A percentile compares a stretch with the other conserved stretches of the same genome.
Conservation (phyloP, 2,113 vertebrate genomes). For the Thalassarche chlororhynchos region DNA sequence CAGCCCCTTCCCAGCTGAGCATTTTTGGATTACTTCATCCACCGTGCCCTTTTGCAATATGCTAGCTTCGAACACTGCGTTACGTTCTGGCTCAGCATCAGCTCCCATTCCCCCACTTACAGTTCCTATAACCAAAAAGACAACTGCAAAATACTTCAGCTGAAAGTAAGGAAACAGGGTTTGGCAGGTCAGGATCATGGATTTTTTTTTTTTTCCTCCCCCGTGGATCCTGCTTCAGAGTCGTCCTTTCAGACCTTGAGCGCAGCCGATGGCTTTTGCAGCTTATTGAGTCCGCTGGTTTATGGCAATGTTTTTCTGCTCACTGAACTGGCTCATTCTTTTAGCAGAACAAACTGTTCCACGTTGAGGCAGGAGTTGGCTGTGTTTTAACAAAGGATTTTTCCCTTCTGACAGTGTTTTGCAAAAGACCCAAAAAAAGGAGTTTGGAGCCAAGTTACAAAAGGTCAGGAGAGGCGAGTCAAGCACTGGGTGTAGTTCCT, state of each 20-base stretch:
- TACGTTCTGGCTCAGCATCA: not conserved
- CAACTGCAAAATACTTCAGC: constrained; percentile 41
- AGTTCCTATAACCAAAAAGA: constrained; percentile 16
- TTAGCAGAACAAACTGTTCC: constrained; percentile 84
- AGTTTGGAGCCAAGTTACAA: constrained; percentile 84
- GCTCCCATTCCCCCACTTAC: constrained; percentile 9
- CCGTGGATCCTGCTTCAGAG: not conserved
- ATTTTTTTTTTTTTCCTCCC: not conserved
- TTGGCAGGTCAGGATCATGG: not conserved
- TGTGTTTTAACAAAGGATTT: constrained; percentile 82
- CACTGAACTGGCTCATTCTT: constrained; percentile 84
- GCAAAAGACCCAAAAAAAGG: constrained; percentile 80
- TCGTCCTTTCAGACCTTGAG: not conserved
- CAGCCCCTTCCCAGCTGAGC: constrained; percentile 53
- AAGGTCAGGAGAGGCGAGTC: constrained; percentile 81
- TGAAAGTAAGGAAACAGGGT: not conserved
- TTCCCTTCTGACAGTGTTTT: constrained; percentile 78
- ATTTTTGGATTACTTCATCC: constrained; percentile 43
- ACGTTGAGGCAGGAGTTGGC: constrained; percentile 80
- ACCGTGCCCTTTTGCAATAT: constrained; percentile 7
- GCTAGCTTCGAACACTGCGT: not conserved
- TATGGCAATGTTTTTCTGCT: constrained; percentile 81
- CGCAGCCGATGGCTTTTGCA: constrained; percentile 57
- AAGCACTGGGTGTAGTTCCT: constrained; percentile 80
- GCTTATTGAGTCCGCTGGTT: constrained; percentile 66